These are phyloP conservation scores for Scarus forsteni DNA, from an alignment of 2,797 vertebrate genomes.

Conservation along the genomic window DNA sequence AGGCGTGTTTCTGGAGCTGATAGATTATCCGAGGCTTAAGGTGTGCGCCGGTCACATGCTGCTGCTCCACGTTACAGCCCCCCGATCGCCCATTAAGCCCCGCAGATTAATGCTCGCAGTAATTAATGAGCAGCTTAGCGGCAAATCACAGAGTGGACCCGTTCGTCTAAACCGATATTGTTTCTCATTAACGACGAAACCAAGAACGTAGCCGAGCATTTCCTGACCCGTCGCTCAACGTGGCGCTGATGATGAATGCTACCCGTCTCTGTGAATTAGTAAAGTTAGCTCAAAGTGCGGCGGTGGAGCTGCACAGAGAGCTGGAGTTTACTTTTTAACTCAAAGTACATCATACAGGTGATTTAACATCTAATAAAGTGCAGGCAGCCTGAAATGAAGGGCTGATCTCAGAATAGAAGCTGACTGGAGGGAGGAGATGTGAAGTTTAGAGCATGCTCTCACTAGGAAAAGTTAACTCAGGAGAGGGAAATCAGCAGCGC, in stretches of 20 bases:
- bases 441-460: no score
- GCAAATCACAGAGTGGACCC: conserved; percentile 58
- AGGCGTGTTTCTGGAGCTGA: conserved; percentile 29
- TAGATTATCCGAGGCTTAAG: conserved; percentile 65
- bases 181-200: conserved; percentile 59
- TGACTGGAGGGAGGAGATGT: no score
- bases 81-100: conserved; percentile 63
- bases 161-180: conserved; percentile 51
- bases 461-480: no score
- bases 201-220: conserved; percentile 43
- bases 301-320: background rate
- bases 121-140: conserved; percentile 76
- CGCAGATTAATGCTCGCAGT: conserved; percentile 69
- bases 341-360: background rate
- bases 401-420: no score
- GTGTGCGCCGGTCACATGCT: conserved; percentile 68
- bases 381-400: background rate
- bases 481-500: no score
- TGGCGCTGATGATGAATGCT: conserved; percentile 48
- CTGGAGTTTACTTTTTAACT: background rate
- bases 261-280: conserved; percentile 7
- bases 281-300: conserved; percentile 1
- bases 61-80: conserved; percentile 45
- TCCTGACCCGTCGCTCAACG: conserved; percentile 58
- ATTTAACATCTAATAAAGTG: background rate